Conservation (phyloP, 1,140 invertebrate species). For the Drosophila sp. region DNA sequence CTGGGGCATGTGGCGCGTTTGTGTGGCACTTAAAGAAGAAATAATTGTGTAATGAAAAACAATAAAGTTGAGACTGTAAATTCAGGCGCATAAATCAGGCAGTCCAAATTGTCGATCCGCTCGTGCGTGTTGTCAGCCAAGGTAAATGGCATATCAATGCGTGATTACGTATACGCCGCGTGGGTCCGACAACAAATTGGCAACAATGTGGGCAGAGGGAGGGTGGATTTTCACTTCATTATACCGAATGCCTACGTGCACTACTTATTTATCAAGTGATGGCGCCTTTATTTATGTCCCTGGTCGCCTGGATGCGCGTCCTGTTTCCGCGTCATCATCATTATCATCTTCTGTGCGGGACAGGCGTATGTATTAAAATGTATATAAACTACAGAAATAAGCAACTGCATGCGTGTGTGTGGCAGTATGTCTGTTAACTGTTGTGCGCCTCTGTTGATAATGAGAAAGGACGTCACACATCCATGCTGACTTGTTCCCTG, state of each 20-base stretch:
- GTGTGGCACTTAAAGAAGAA: constrained; percentile 45
- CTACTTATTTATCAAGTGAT: constrained; percentile 81
- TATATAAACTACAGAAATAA: constrained; percentile 52
- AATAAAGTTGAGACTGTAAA: constrained; percentile 73
- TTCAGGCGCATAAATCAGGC: constrained; percentile 72
- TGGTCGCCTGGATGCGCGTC: constrained; percentile 3
- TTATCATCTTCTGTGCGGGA: constrained; percentile 47
- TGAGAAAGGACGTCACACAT: constrained; percentile 55
- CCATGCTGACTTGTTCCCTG: constrained; percentile 34
- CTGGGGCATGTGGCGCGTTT: not conserved
- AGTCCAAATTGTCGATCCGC: not conserved
- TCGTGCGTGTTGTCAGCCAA: constrained; percentile 43
- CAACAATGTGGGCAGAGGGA: constrained; percentile 19
- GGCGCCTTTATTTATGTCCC: constrained; percentile 61
- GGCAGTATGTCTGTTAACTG: constrained; percentile 26
- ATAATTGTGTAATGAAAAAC: constrained; percentile 54
- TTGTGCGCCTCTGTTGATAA: constrained; percentile 62
- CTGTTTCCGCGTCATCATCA: constrained; percentile 23
- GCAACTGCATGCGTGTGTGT: constrained; percentile 44
- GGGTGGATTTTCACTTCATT: constrained; percentile 61
- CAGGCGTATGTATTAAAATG: constrained; percentile 37
- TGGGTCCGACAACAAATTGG: constrained; percentile 59
- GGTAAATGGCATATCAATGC: constrained; percentile 80
- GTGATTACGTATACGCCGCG: constrained; percentile 79
- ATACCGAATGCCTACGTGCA: constrained; percentile 80